phyloP scores from a whole-genome alignment of 2,113 vertebrate species.

The Ahaetulla prasina region DNA sequence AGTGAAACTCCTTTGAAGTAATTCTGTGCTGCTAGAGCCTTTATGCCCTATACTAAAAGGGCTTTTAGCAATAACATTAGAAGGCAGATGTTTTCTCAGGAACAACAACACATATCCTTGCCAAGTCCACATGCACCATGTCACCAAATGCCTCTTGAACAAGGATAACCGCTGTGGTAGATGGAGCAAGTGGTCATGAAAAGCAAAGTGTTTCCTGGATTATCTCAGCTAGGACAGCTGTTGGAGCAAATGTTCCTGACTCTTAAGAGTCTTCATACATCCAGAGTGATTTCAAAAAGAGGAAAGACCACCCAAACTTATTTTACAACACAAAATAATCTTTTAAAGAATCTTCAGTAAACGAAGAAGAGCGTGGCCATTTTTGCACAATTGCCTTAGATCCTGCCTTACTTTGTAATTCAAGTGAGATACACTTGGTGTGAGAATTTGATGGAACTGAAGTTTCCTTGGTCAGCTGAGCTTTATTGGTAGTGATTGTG shows the following conservation, averaged over 20 bases:
- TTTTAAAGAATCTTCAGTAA: neutral
- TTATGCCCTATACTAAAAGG: constrained; percentile 33
- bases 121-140: constrained; percentile 32
- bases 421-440: neutral
- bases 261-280: constrained; percentile 1
- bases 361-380: neutral
- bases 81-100: constrained; percentile 63
- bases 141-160: constrained; percentile 50
- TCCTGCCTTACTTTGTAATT: neutral
- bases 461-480: neutral
- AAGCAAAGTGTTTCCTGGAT: constrained; percentile 46
- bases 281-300: neutral
- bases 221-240: constrained; percentile 19
- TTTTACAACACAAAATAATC: neutral
- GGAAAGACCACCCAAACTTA: constrained; percentile 1
- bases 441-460: neutral
- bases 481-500: neutral
- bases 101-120: constrained; percentile 19
- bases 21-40: constrained; percentile 38
- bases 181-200: neutral
- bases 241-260: constrained; percentile 19
- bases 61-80: constrained; percentile 47
- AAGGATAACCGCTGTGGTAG: constrained; percentile 30
- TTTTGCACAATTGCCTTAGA: neutral
- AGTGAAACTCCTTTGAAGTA: constrained; percentile 16